Conservation (phyloP, 2,113 vertebrate genomes). For the Archocentrus centrarchus region DNA sequence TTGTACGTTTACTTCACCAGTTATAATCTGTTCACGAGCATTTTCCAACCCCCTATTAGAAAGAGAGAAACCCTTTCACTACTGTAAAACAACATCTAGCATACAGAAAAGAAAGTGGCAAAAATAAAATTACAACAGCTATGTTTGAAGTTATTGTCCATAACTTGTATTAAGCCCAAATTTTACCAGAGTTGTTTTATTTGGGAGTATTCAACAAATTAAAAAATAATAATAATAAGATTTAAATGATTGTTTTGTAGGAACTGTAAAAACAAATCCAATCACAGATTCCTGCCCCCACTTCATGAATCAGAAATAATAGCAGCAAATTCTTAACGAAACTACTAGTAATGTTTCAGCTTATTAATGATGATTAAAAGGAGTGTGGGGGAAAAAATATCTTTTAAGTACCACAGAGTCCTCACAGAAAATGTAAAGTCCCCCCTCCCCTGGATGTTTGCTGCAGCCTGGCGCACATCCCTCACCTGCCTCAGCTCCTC, state of each 20-base stretch:
- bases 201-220: neutral
- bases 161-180: neutral
- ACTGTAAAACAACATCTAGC: neutral
- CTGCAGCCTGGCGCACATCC: conserved; percentile 61
- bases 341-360: neutral
- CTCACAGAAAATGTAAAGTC: neutral
- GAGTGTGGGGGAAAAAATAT: too few species aligned
- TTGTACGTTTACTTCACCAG: neutral
- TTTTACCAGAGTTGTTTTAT: neutral
- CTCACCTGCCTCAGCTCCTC: conserved; percentile 72
- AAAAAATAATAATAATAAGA: neutral
- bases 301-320: neutral
- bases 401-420: neutral
- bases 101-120: neutral
- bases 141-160: neutral
- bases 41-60: neutral
- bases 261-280: neutral
- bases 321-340: neutral
- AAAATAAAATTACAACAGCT: neutral
- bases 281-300: neutral
- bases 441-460: neutral
- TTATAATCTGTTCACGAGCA: neutral
- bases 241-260: neutral
- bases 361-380: neutral
- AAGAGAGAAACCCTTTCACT: neutral